Percentiles rank a stretch among this genome's conserved stretches.
Conservation (phyloP, 2,797 vertebrate genomes). For the Novumbra hubbsi region DNA sequence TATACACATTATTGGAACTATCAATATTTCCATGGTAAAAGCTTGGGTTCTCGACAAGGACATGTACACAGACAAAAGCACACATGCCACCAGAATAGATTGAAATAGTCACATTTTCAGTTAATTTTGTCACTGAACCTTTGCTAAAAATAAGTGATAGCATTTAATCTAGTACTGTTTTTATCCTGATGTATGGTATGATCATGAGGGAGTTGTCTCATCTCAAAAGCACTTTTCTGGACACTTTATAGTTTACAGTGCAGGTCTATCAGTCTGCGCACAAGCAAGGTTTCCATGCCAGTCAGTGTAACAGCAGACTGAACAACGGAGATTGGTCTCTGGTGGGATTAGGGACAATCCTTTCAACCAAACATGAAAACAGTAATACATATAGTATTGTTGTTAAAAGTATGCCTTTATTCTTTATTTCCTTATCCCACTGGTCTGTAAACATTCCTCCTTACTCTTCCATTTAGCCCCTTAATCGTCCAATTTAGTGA, state of each 20-base stretch:
- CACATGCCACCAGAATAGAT: not conserved
- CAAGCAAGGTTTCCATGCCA: conserved; percentile 33
- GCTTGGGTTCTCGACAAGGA: not conserved
- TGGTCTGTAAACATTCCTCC: no score
- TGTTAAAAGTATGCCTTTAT: not conserved
- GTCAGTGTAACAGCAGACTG: conserved; percentile 17
- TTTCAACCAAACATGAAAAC: not conserved
- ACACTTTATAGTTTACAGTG: conserved; percentile 23
- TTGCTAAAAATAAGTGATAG: not conserved
- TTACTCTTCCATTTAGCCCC: no score
- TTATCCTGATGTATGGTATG: conserved; percentile 7
- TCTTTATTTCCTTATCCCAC: not conserved
- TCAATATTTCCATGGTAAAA: not conserved
- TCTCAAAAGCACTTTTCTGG: conserved; percentile 18
- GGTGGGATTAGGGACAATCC: not conserved
- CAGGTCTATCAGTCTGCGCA: conserved; percentile 6
- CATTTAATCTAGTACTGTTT: not conserved
- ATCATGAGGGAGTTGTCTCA: not conserved
- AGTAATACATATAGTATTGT: not conserved
- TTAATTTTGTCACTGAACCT: conserved; percentile 8
- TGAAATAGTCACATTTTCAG: not conserved
- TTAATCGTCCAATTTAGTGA: not conserved
- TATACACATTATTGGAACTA: not conserved
- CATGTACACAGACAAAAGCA: not conserved
- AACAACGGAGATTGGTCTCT: not conserved